A percentile compares a stretch with the other conserved stretches of the same genome.
phyloP scores from a whole-genome alignment of 1,140 invertebrate genomes.

The Nasonia longicornis region DNA sequence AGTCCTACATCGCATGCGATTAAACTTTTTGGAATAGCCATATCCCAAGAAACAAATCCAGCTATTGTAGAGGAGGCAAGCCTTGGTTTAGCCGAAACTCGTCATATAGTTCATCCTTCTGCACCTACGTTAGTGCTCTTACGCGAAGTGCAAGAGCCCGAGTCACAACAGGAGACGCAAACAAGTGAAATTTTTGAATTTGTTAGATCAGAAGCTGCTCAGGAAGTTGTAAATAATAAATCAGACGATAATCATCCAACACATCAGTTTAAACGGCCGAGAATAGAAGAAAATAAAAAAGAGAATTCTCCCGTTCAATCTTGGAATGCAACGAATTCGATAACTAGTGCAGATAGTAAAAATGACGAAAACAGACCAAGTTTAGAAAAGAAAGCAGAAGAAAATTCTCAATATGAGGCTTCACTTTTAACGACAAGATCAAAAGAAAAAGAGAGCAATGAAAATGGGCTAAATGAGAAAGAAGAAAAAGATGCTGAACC shows the following conservation, averaged over 20 bases:
- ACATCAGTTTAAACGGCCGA: slow-evolving; percentile 1
- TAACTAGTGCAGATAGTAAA: not conserved
- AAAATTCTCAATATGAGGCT: not conserved
- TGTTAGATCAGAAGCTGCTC: not conserved
- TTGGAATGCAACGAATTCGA: not conserved
- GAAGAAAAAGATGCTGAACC: not conserved
- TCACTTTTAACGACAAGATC: not conserved
- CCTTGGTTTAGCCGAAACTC: slow-evolving; percentile 26
- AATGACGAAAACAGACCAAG: not conserved
- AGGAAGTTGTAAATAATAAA: not conserved
- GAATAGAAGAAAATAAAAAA: slow-evolving; percentile 10
- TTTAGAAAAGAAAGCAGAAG: not conserved
- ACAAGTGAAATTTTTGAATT: not conserved
- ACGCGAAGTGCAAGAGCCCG: not conserved
- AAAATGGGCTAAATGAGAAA: not conserved
- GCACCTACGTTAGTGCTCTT: slow-evolving; percentile 14
- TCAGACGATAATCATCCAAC: not conserved
- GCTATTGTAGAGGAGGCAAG: slow-evolving; percentile 37
- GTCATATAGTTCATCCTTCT: slow-evolving; percentile 28
- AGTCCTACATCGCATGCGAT: slow-evolving; percentile 24
- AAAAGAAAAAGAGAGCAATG: not conserved
- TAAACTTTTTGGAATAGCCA: slow-evolving; percentile 30
- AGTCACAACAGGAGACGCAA: not conserved
- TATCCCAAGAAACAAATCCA: slow-evolving; percentile 21
- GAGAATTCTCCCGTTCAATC: not conserved